phyloP scores from a whole-genome alignment of 2,888 invertebrate genomes.

The Eilema caniola region DNA sequence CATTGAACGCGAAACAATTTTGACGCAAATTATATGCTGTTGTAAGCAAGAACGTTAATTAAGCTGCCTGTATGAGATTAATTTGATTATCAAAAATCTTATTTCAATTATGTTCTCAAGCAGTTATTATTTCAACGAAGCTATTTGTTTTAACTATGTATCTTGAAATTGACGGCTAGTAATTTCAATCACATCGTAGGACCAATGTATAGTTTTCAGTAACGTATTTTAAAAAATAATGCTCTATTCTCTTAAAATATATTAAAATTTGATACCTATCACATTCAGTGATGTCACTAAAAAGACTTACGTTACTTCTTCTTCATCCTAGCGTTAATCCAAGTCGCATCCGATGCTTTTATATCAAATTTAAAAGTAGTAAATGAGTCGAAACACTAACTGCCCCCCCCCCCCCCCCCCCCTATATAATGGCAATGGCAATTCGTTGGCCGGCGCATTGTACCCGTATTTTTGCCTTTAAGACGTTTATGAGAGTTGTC shows the following conservation, averaged over 20 bases:
- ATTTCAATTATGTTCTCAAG: conserved; percentile 80
- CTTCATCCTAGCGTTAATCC: too few species aligned
- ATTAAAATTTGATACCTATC: too few species aligned
- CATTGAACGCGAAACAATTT: conserved; percentile 81
- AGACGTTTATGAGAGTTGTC: too few species aligned
- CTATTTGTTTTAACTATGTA: conserved; percentile 69
- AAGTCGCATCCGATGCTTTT: too few species aligned
- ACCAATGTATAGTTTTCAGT: conserved; percentile 43
- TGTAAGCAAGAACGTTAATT: conserved; percentile 78
- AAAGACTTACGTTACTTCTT: too few species aligned
- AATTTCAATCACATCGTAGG: conserved; percentile 47
- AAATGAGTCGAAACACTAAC: too few species aligned
- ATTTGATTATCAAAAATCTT: conserved; percentile 82
- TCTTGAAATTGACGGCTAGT: conserved; percentile 50
- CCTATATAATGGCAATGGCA: too few species aligned
- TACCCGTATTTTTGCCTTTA: too few species aligned
- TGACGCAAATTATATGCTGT: conserved; percentile 84
- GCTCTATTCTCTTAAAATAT: not conserved
- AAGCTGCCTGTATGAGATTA: conserved; percentile 79
- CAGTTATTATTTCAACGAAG: conserved; percentile 72
- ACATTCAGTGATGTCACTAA: too few species aligned
- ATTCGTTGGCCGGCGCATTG: too few species aligned
- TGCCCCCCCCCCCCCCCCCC: too few species aligned
- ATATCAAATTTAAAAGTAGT: too few species aligned
- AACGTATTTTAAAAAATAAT: conserved; percentile 44